phyloP scores from a whole-genome alignment of 1,140 invertebrate species.

The Drosophila parvula region DNA sequence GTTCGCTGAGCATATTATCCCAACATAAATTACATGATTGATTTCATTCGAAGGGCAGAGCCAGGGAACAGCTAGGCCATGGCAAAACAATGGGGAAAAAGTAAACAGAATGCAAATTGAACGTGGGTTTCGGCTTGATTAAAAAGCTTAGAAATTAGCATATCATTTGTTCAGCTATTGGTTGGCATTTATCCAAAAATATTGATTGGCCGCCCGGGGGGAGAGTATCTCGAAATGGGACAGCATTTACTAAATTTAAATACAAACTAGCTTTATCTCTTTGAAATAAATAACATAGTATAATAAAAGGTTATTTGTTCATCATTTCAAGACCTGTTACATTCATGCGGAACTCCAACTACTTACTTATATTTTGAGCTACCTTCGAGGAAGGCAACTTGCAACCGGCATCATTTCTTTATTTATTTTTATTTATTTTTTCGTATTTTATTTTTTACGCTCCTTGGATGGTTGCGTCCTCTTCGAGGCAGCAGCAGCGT shows the following conservation, averaged over 20 bases:
- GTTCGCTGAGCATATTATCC: slow-evolving; percentile 67
- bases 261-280: not conserved
- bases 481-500: slow-evolving; percentile 16
- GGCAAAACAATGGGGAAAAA: slow-evolving; percentile 62
- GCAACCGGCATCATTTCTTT: slow-evolving; percentile 15
- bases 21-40: slow-evolving; percentile 83
- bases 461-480: slow-evolving; percentile 18
- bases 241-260: not conserved
- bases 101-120: slow-evolving; percentile 80
- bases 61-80: slow-evolving; percentile 23
- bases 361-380: not conserved
- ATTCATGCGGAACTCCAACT: not conserved
- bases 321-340: too few species aligned
- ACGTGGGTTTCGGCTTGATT: slow-evolving; percentile 68
- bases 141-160: slow-evolving; percentile 79
- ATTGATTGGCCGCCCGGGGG: slow-evolving; percentile 42
- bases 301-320: not conserved
- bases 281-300: not conserved
- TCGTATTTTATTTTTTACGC: slow-evolving; percentile 51
- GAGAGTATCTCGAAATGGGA: not conserved
- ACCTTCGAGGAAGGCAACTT: not conserved
- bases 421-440: slow-evolving; percentile 30
- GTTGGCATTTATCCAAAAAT: slow-evolving; percentile 61
- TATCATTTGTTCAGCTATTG: slow-evolving; percentile 69
- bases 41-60: slow-evolving; percentile 69